Evolutionary conservation across 2,888 invertebrate genomes (phyloP), one percentile per base, ranked within the genome.

Genomic region (Diloba caeruleocephala): DNA sequence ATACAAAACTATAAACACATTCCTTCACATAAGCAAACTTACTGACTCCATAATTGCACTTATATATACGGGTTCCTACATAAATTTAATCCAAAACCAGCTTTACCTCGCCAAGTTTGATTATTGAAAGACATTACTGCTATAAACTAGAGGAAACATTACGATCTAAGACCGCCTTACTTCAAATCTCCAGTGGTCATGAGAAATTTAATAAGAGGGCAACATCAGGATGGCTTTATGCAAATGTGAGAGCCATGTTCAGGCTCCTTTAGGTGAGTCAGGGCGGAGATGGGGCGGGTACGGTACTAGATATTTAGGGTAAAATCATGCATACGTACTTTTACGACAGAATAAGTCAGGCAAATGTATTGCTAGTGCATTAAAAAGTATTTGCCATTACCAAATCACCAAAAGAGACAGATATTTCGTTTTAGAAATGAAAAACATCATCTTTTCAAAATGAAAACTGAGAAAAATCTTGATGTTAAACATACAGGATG

Each of bases 121-220:
- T 65, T 54, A 65, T 53, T 56, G 32, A 31, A 61, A 41, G 41
- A 37, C 7, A 48, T 56, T 25, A 48, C 8, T 7, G 6, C 13
- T 19, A 45, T 49, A 50, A 59, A 53, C 26, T 33, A 34, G 28
- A 48, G 33, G 49, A 50, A 17, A 49, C 13, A 51, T 54, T 52
- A 57, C 31, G 57, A 55, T 37, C 33, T 38, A 26, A 59, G 48
- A 46, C 50, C 51, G 56, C 54, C 55, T 60, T 45, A 58, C 41
- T 42, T 50, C 64, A 63, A 65, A 67, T 57, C 62, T 60, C 48
- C 48, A 56, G 57, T 78, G 75, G 78, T 71, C 78, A 72, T 73
- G 75, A 78, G 76, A 78, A 78, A 74, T 78, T 78, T 76, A 79
- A 80, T 80, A 79, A 74, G 71, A 74, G 73, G 57, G 58, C n/a